A percentile compares a stretch with the other conserved stretches of the same genome.
Evolutionary conservation across 1,140 invertebrate species (phyloP).

Genomic region (Drosophila sp.): DNA sequence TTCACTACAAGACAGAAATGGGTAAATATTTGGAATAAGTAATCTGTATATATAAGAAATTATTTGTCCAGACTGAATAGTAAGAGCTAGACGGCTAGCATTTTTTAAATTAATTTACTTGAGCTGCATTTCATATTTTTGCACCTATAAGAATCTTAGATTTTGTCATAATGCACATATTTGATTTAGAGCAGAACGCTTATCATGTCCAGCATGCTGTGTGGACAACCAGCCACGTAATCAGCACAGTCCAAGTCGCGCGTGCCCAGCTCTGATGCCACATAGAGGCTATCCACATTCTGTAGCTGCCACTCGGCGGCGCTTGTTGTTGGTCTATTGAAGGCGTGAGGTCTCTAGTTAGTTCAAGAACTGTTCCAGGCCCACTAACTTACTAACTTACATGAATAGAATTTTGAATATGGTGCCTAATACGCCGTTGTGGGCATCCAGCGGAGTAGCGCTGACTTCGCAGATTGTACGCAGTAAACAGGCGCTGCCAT

Average conservation of each 20-base stretch:
- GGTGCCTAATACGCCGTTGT: constrained; percentile 85
- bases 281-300: constrained; percentile 63
- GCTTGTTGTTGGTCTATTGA: constrained; percentile 65
- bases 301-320: constrained; percentile 54
- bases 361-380: constrained; percentile 6
- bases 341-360: constrained; percentile 57
- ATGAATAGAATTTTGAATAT: constrained; percentile 85
- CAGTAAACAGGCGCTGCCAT: constrained; percentile 85
- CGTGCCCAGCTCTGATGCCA: constrained; percentile 61
- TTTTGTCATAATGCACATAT: not conserved
- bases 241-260: constrained; percentile 54
- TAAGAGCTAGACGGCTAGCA: no score
- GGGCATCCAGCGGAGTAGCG: constrained; percentile 77
- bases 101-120: no score
- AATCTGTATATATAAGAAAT: no score
- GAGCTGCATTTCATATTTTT: no score
- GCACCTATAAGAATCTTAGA: no score
- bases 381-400: constrained; percentile 84
- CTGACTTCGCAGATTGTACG: constrained; percentile 85
- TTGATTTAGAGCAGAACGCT: constrained; percentile 56
- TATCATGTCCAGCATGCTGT: constrained; percentile 73
- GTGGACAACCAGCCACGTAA: constrained; percentile 65
- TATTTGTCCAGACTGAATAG: no score
- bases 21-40: no score
- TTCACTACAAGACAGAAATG: no score